A percentile compares a stretch with the other conserved stretches of the same genome.
phyloP scores from a whole-genome alignment of 2,888 invertebrate genomes.

The Leptarthrus brevirostris region DNA sequence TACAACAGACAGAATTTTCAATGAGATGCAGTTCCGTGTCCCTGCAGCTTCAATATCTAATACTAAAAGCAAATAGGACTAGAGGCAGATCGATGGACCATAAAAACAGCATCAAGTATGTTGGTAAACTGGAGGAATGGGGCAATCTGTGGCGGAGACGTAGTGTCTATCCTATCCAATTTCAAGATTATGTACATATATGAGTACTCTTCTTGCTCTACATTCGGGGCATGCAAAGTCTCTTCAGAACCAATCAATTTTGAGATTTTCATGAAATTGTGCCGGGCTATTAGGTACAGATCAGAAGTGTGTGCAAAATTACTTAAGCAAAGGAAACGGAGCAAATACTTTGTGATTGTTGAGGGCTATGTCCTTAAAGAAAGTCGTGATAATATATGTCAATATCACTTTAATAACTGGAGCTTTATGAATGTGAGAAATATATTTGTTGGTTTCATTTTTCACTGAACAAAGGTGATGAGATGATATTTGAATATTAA shows the following conservation, averaged over 20 bases:
- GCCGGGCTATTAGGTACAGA: not conserved
- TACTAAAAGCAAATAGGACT: conserved; percentile 9
- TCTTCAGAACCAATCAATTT: conserved; percentile 25
- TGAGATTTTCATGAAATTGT: not conserved
- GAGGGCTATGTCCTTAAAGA: too few relatives aligned
- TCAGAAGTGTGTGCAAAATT: not conserved
- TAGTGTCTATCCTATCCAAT: not conserved
- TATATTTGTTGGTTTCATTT: too few relatives aligned
- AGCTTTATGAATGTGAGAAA: too few relatives aligned
- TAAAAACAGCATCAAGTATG: conserved; percentile 35
- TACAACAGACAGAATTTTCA: conserved; percentile 2
- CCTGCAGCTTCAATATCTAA: not conserved
- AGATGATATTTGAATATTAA: too few relatives aligned
- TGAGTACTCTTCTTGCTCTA: conserved; percentile 2
- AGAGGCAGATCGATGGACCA: conserved; percentile 39
- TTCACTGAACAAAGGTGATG: too few relatives aligned
- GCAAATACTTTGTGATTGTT: not conserved
- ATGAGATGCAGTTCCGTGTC: conserved; percentile 2
- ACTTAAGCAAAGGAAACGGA: not conserved
- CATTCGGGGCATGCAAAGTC: not conserved
- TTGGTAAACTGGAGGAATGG: conserved; percentile 21
- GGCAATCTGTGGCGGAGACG: not conserved
- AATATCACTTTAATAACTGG: too few relatives aligned
- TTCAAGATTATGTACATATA: not conserved
- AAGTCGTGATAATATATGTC: too few relatives aligned